Percentiles rank a stretch among this genome's conserved stretches.
Conservation (phyloP, 2,113 vertebrate genomes). For the Prionailurus bengalensis region DNA sequence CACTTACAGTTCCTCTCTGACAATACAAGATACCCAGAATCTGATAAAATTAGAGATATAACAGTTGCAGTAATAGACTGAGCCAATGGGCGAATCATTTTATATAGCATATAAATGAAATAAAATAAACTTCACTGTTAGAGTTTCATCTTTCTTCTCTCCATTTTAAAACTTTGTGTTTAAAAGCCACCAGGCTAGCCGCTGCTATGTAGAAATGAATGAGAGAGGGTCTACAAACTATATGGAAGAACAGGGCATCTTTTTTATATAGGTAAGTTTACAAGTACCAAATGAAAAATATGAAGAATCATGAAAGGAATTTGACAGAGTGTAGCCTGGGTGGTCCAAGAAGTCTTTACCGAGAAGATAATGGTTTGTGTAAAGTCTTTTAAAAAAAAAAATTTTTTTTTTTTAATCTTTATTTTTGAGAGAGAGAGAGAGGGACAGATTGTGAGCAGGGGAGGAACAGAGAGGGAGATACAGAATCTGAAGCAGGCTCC, state of each 20-base stretch:
- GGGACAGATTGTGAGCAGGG: too few species aligned
- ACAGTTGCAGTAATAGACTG: not conserved
- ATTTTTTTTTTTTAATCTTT: too few species aligned
- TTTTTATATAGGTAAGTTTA: not conserved
- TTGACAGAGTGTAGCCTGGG: not conserved
- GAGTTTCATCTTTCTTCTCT: not conserved
- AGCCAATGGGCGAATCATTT: not conserved
- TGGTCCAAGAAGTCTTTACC: not conserved
- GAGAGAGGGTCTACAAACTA: not conserved
- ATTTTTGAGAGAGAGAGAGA: too few species aligned
- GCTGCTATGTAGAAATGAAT: not conserved
- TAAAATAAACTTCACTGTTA: not conserved
- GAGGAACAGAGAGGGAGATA: too few species aligned
- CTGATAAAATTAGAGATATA: conserved; percentile 12
- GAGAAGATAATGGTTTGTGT: not conserved
- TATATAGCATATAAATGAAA: not conserved
- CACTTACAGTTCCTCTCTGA: conserved; percentile 48
- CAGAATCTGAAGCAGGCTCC: too few species aligned
- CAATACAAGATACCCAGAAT: not conserved
- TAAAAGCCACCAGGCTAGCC: not conserved
- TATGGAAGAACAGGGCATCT: not conserved
- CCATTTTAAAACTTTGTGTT: conserved; percentile 26
- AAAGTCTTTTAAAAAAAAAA: not conserved
- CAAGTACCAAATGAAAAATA: not conserved
- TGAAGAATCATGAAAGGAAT: not conserved